Base-by-base conservation (phyloP, 37 sponge, comb jelly and placozoan species). In the Chondrosia reniformis region DNA sequence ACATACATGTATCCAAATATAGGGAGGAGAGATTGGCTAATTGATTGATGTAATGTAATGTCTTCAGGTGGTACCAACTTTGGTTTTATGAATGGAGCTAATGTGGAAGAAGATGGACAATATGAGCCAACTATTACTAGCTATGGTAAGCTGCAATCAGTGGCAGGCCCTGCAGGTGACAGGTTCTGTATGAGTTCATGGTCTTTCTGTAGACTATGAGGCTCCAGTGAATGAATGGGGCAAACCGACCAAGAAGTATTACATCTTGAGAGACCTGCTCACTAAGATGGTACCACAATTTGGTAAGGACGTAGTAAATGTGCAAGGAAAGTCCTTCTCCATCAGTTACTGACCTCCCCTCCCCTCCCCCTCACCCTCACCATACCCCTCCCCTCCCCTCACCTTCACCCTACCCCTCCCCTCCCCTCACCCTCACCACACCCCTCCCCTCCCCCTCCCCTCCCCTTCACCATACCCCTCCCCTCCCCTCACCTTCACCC, bases 11-110 rank as follows among this genome's bases (percentile, higher is more conserved):
- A n/a, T n/a, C n/a, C n/a, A n/a, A n/a, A n/a, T n/a, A n/a, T n/a
- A n/a, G n/a, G n/a, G n/a, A n/a, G n/a, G n/a, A n/a, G n/a, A n/a
- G n/a, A n/a, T n/a, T n/a, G n/a, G n/a, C n/a, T n/a, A n/a, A n/a
- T n/a, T n/a, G n/a, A n/a, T n/a, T n/a, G n/a, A n/a, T n/a, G n/a
- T n/a, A n/a, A n/a, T n/a, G n/a, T 45, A 9, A 6, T 31, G 9
- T 30, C 25, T n/a, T 9, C 78, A 89, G 90, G 90, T 17, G 95
- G 95, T 0, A 94, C 95, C 37, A 94, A 94, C 58, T 94, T 94
- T 76, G 95, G 90, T 1, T 94, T 94, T 56, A 85, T 88, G 79
- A 94, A 94, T 85, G 95, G 95, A 69, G 95, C 84, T 17, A 89
- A 89, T 55, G 33, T 78, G 42, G 72, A 78, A 3, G 63, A 34